Conservation (phyloP, 2,113 vertebrate species). For the Acrocephalus kingi region DNA sequence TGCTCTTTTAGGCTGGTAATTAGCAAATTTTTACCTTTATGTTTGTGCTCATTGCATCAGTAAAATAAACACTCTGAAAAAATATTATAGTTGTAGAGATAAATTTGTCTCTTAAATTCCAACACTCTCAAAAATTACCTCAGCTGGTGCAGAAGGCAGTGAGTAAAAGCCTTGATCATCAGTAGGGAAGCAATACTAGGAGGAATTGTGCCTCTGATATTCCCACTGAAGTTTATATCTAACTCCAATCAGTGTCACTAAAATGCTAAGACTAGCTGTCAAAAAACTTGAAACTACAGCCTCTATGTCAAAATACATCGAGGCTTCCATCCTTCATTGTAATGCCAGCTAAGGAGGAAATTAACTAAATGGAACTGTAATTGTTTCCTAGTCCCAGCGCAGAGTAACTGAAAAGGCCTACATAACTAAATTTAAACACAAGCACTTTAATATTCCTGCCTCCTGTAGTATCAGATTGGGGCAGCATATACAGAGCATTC, state of each 20-base stretch:
- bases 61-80: not conserved
- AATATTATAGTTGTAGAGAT: not conserved
- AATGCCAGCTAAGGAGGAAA: conserved; percentile 6
- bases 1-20: not conserved
- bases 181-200: not conserved
- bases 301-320: not conserved
- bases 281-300: not conserved
- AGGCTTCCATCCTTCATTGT: not conserved
- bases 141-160: not conserved
- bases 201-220: not conserved
- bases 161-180: not conserved
- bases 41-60: not conserved
- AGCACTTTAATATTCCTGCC: not conserved
- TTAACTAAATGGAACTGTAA: not conserved
- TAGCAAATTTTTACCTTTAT: not conserved
- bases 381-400: not conserved
- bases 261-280: not conserved
- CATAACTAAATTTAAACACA: conserved; percentile 21
- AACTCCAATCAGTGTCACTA: not conserved
- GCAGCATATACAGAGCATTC: not conserved
- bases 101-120: not conserved
- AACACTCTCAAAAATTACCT: not conserved
- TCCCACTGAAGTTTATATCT: not conserved
- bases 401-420: not conserved
- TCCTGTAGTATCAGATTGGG: not conserved